Evolutionary conservation across 2,797 vertebrate species (phyloP), one percentile per base, ranked within the genome.

Genomic region (Sebastes jordani): DNA sequence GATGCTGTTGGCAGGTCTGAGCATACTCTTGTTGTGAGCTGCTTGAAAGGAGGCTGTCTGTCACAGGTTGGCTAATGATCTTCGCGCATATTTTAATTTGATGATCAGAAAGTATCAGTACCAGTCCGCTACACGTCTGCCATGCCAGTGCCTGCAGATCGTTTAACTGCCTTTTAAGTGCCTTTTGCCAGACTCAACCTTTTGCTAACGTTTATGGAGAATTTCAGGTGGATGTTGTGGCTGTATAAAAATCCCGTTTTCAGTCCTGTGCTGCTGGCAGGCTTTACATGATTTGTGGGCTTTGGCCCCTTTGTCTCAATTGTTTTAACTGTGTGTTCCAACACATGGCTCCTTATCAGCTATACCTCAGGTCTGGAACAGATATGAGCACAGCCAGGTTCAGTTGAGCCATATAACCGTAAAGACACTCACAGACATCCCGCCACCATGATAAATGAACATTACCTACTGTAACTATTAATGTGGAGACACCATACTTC

Each of bases 281-380:
- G 18, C 55, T 74, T 23, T 10, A 32, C 34, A 76, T 82, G 61
- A 88, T 71, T 87, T 88, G 76, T 82, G 66, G 58, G 66, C 14
- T 86, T 68, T 72, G 23, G 78, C 38, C 20, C 20, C 63, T 85
- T 81, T 82, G 71, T 84, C 66, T 74, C 27, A 71, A 60, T 74
- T 59, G 68, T 82, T 85, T 70, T 59, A 74, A 86, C 70, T 54
- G 73, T 84, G 74, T 82, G 22, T 58, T 80, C 75, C 67, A 70
- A 66, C 86, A 65, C 73, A 83, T 76, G 52, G 74, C 23, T 74
- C 32, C 80, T 91, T 91, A 92, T 93, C 90, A 88, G 74, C 70
- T 73, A 42, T 42, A 74, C 74, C 70, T 54, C 58, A 55, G 83
- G 80, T 49, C 62, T 88, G 69, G 63, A 81, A 46, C 61, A 82